Percentiles rank a stretch among this genome's conserved stretches.
Conservation (phyloP, 2,797 vertebrate species). For the Pangasius krempfi region DNA sequence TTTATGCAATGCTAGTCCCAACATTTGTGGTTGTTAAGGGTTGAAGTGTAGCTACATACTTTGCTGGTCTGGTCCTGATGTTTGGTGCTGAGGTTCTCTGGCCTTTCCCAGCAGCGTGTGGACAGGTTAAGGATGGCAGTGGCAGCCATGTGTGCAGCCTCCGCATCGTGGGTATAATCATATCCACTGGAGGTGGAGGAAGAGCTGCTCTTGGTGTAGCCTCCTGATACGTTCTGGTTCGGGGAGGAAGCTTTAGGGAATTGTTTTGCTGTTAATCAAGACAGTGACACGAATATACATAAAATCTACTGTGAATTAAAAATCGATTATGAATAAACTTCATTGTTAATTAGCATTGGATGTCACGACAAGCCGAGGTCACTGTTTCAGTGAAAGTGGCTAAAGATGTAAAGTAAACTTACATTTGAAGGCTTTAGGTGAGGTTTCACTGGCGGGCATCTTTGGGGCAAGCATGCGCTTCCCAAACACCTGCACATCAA, state of each 20-base stretch:
- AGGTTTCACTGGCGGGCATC: constrained; percentile 89
- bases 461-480: constrained; percentile 98
- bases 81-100: constrained; percentile 90
- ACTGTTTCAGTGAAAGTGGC: not conserved
- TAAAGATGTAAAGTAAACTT: constrained; percentile 65
- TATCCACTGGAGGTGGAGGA: constrained; percentile 87
- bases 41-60: constrained; percentile 67
- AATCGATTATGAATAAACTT: not conserved
- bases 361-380: not conserved
- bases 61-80: constrained; percentile 76
- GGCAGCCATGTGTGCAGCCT: constrained; percentile 97
- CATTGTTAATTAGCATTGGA: not conserved
- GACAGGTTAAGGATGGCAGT: constrained; percentile 98
- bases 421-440: constrained; percentile 99
- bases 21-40: not conserved
- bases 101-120: constrained; percentile 97
- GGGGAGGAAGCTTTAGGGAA: constrained; percentile 87
- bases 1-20: not conserved
- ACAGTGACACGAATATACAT: constrained; percentile 1
- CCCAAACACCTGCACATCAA: constrained; percentile 99
- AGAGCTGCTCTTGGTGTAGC: constrained; percentile 82
- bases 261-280: constrained; percentile 66
- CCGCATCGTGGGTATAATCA: constrained; percentile 93
- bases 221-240: constrained; percentile 81
- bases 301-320: not conserved